Percentiles rank a stretch among this genome's conserved stretches.
phyloP scores from a whole-genome alignment of 2,113 vertebrate genomes.

The Entelurus aequoreus region DNA sequence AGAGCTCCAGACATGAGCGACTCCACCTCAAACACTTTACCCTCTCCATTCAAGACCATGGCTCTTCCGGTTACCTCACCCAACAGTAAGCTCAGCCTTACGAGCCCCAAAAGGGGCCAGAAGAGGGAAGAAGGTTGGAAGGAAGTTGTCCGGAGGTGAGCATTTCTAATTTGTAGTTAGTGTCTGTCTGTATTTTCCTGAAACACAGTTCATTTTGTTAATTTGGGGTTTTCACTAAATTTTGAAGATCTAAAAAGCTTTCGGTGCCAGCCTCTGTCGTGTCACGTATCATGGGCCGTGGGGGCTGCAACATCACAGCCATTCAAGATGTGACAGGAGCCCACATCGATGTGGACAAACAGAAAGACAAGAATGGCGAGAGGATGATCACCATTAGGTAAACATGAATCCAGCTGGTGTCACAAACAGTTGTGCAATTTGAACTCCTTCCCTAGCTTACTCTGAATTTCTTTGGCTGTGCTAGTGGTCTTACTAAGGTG shows the following conservation, averaged over 20 bases:
- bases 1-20: conserved; percentile 82
- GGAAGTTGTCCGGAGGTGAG: conserved; percentile 93
- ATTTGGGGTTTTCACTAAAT: conserved; percentile 4
- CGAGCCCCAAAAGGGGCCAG: conserved; percentile 93
- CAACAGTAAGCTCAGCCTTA: conserved; percentile 91
- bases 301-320: conserved; percentile 97
- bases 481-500: conserved; percentile 1
- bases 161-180: conserved; percentile 6
- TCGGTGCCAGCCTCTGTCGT: conserved; percentile 97
- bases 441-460: no score
- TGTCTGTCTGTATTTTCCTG: neutral
- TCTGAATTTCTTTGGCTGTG: neutral
- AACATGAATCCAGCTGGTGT: neutral
- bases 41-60: conserved; percentile 83
- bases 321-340: conserved; percentile 98
- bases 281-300: conserved; percentile 97
- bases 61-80: conserved; percentile 86
- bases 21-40: conserved; percentile 77
- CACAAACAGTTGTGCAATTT: neutral
- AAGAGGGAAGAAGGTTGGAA: conserved; percentile 99
- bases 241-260: conserved; percentile 92
- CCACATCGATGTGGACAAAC: conserved; percentile 98
- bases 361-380: conserved; percentile 99
- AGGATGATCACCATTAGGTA: conserved; percentile 99
- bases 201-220: neutral